Evolutionary conservation across 1,140 invertebrate genomes (phyloP).

Genomic region (Campoletis sonorensis): DNA sequence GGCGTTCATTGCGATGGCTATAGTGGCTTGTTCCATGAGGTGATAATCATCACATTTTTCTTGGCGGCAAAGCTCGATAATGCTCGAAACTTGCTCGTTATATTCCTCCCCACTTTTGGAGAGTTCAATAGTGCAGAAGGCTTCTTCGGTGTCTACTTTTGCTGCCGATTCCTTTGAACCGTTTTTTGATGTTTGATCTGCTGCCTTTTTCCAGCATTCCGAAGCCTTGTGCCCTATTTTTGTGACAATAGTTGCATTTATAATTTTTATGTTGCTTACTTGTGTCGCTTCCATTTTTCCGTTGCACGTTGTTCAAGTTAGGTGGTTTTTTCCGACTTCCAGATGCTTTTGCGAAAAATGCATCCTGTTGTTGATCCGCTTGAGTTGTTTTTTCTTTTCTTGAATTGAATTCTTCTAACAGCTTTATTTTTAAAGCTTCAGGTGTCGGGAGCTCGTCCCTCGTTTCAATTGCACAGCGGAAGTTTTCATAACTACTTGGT

Average conservation of each 20-base stretch:
- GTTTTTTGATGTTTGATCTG: too few species aligned
- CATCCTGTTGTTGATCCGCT: neutral
- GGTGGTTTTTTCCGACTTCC: neutral
- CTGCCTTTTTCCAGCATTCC: too few species aligned
- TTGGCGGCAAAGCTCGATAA: too few species aligned
- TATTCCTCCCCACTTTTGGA: neutral
- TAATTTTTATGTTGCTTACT: too few species aligned
- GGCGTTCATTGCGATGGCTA: neutral
- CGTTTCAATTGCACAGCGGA: constrained; percentile 4
- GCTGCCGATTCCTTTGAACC: too few species aligned
- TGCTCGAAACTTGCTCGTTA: too few species aligned
- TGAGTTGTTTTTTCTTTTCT: constrained; percentile 28
- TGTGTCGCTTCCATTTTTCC: neutral
- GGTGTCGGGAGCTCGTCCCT: constrained; percentile 4
- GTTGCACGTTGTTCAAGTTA: neutral
- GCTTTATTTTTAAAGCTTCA: constrained; percentile 5
- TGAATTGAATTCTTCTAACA: constrained; percentile 22
- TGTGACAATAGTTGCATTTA: too few species aligned
- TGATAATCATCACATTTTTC: too few species aligned
- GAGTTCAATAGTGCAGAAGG: neutral
- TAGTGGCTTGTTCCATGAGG: neutral
- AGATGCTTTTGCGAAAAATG: constrained; percentile 1
- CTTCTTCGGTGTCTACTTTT: too few species aligned
- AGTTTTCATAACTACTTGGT: constrained; percentile 3
- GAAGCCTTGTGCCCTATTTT: too few species aligned